phyloP scores from a whole-genome alignment of 1,140 invertebrate genomes.

The Cecropterus lyciades region DNA sequence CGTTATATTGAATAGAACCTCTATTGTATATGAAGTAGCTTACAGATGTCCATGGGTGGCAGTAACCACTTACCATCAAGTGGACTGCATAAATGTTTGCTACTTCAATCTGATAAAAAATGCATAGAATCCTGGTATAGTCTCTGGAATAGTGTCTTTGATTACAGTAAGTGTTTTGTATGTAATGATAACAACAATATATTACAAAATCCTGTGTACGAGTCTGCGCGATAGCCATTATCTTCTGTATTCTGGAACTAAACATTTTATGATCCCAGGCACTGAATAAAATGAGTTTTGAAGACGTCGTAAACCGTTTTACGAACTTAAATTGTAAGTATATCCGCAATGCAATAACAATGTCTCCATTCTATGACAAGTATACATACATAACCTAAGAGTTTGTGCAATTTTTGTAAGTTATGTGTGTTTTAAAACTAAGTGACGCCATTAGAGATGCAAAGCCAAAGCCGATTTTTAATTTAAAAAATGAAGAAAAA shows the following conservation, averaged over 20 bases:
- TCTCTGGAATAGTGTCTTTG: too few species aligned
- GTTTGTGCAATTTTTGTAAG: constrained; percentile 6
- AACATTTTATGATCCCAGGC: constrained; percentile 11
- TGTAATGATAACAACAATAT: neutral
- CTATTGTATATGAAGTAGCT: too few species aligned
- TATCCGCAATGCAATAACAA: constrained; percentile 28
- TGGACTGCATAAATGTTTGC: too few species aligned
- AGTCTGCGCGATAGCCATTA: constrained; percentile 14
- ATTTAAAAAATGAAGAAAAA: too few species aligned
- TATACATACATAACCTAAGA: neutral
- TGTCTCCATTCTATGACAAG: constrained; percentile 1
- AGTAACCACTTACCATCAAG: too few species aligned
- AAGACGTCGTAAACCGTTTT: constrained; percentile 30
- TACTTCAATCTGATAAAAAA: too few species aligned
- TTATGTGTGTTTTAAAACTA: neutral
- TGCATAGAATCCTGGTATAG: too few species aligned
- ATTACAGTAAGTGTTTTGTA: neutral
- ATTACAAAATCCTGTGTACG: constrained; percentile 15
- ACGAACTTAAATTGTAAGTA: constrained; percentile 31
- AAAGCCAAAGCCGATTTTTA: too few species aligned
- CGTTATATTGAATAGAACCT: too few species aligned
- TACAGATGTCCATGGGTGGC: too few species aligned
- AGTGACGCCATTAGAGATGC: too few species aligned
- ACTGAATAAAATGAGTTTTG: constrained; percentile 35
- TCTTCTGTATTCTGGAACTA: constrained; percentile 21